These are phyloP conservation scores for Schizothorax lantsangensis DNA, from an alignment of 2,797 vertebrate genomes.

Conservation along the genomic window DNA sequence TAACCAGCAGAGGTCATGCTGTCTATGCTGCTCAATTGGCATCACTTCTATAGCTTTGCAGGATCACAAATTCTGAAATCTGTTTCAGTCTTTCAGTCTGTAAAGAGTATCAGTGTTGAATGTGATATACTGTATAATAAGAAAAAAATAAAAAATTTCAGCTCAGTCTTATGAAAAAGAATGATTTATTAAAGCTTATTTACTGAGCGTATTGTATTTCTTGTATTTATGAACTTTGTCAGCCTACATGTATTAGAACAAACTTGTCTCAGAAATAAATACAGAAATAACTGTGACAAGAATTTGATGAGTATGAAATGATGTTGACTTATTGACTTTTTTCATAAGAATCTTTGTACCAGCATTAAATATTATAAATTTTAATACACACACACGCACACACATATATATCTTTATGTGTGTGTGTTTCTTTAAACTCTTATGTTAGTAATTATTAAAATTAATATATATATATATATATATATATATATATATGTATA, in stretches of 20 bases:
- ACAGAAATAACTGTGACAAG: neutral
- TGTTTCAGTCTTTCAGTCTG: neutral
- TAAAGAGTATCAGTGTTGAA: neutral
- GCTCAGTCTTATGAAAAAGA: neutral
- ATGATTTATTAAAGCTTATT: neutral
- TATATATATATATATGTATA: too few relatives aligned
- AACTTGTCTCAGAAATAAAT: neutral
- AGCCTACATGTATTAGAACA: neutral
- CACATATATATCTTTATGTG: too few relatives aligned
- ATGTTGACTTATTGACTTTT: neutral
- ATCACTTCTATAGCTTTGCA: neutral
- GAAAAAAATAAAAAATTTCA: neutral
- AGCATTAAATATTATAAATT: too few relatives aligned
- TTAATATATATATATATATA: too few relatives aligned
- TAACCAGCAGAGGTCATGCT: slow-evolving; percentile 25
- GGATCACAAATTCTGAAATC: neutral
- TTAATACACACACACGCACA: too few relatives aligned
- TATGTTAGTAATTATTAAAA: neutral
- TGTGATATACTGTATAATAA: neutral
- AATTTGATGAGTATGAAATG: neutral
- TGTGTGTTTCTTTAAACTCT: too few relatives aligned
- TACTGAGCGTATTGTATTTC: neutral
- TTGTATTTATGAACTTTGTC: neutral
- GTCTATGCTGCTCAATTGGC: neutral
- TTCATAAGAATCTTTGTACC: neutral